Conservation (phyloP, 2,888 invertebrate genomes). For the Ecdyonurus torrentis region DNA sequence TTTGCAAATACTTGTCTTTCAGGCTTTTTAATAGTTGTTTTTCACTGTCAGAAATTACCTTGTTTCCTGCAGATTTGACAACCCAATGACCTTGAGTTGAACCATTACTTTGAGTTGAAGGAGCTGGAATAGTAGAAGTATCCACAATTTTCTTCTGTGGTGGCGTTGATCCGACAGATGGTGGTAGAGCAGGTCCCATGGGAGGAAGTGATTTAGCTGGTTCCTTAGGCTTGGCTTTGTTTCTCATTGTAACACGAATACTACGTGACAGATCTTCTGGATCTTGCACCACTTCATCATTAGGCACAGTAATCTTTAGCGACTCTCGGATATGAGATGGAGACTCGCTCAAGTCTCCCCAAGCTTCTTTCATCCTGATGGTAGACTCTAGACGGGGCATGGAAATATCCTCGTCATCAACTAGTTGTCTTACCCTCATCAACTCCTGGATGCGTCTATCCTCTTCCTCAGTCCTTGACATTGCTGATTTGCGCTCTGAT, state of each 20-base stretch:
- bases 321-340: constrained; percentile 4
- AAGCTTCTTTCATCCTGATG: constrained; percentile 20
- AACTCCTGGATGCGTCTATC: background rate
- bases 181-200: background rate
- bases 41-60: constrained; percentile 26
- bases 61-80: constrained; percentile 34
- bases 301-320: background rate
- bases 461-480: constrained; percentile 29
- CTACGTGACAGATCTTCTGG: constrained; percentile 35
- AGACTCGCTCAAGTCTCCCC: constrained; percentile 16
- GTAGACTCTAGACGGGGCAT: constrained; percentile 22
- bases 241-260: constrained; percentile 47
- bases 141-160: background rate
- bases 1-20: constrained; percentile 33
- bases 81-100: constrained; percentile 25
- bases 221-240: constrained; percentile 28
- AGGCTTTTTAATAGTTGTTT: constrained; percentile 31
- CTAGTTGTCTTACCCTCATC: background rate
- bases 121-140: background rate
- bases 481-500: constrained; percentile 58
- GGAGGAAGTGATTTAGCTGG: background rate
- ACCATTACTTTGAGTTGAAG: constrained; percentile 10
- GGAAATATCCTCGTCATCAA: constrained; percentile 10
- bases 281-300: background rate
- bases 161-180: background rate